These are phyloP conservation scores for Epirrhoe alternata DNA, from an alignment of 2,888 invertebrate species.

Conservation along the genomic window DNA sequence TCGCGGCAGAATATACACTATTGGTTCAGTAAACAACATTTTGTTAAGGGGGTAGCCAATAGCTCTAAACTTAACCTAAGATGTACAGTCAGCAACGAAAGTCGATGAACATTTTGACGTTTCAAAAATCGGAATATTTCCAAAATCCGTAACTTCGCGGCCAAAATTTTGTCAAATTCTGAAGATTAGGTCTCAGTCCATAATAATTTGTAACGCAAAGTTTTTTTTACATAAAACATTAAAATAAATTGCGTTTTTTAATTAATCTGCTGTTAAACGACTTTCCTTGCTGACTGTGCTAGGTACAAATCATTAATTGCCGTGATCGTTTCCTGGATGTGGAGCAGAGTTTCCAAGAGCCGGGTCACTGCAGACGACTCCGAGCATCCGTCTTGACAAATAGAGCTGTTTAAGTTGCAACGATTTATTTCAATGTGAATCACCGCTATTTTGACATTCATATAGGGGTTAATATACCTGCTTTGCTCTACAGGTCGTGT, in stretches of 20 bases:
- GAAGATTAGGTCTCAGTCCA: no score
- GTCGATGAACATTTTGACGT: no score
- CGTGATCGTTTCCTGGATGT: slow-evolving; percentile 39
- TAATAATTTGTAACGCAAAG: no score
- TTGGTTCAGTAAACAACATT: not conserved
- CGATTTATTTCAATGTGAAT: not conserved
- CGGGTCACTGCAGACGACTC: slow-evolving; percentile 36
- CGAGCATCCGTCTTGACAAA: slow-evolving; percentile 16
- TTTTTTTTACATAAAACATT: no score
- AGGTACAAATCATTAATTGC: not conserved
- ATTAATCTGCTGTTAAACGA: no score
- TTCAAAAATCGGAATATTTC: no score
- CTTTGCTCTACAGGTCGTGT: not conserved
- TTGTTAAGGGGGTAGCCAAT: not conserved
- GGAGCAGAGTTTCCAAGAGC: slow-evolving; percentile 43
- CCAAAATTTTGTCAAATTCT: no score
- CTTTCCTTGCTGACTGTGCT: no score
- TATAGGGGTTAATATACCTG: not conserved
- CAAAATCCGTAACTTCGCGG: no score
- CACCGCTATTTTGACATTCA: not conserved
- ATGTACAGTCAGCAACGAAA: no score
- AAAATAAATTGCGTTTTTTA: no score
- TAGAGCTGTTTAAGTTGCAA: not conserved
- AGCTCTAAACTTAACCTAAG: not conserved
- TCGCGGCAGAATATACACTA: not conserved